Conservation (phyloP, 2,797 vertebrate species). For the Bovichtus diacanthus region DNA sequence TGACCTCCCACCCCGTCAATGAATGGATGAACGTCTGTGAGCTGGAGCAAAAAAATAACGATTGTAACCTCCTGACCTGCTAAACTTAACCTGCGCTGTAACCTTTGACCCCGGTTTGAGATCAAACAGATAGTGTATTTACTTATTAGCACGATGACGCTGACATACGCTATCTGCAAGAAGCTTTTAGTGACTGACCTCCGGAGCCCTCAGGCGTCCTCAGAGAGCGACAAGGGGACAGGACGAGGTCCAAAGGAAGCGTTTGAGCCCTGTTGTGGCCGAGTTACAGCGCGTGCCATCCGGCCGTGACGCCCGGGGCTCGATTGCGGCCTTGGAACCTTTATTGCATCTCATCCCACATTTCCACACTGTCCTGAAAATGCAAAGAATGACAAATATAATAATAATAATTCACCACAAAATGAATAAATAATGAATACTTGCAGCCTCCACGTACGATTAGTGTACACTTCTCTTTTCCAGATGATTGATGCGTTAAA, state of each 20-base stretch:
- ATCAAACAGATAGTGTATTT: slow-evolving; percentile 59
- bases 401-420: not conserved
- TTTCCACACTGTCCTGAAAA: no score
- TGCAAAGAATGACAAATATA: no score
- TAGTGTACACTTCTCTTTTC: not conserved
- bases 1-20: slow-evolving; percentile 2
- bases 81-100: slow-evolving; percentile 45
- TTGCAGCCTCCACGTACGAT: not conserved
- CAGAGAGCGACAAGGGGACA: not conserved
- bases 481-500: not conserved
- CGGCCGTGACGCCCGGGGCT: no score
- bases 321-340: no score
- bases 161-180: slow-evolving; percentile 33
- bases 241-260: not conserved
- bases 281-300: no score
- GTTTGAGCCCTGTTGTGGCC: no score
- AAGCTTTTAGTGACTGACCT: slow-evolving; percentile 46
- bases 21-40: slow-evolving; percentile 53
- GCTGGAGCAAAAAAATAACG: slow-evolving; percentile 66
- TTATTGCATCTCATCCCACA: no score
- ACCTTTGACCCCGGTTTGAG: slow-evolving; percentile 51
- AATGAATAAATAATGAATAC: not conserved
- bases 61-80: slow-evolving; percentile 68
- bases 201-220: slow-evolving; percentile 5
- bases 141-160: slow-evolving; percentile 53